phyloP scores from a whole-genome alignment of 64 coral and sea anemone genomes.

The Trachythela sp. region DNA sequence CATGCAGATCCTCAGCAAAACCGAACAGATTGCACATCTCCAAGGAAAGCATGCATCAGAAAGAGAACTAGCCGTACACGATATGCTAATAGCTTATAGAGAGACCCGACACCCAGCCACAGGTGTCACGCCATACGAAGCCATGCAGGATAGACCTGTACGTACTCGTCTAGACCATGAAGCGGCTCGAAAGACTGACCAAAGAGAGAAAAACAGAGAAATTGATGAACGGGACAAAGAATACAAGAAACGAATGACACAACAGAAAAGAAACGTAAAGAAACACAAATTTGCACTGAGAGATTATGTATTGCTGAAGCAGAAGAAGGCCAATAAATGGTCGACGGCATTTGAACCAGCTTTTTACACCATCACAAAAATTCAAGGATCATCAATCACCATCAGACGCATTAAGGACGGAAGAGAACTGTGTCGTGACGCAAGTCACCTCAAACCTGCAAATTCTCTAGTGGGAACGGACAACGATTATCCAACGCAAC shows the following conservation, averaged over 20 bases:
- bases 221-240: constrained; percentile 11
- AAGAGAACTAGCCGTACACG: constrained; percentile 14
- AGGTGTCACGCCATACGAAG: background rate
- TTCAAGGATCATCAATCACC: constrained; percentile 2
- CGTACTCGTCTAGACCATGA: background rate
- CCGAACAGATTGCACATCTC: constrained; percentile 24
- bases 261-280: constrained; percentile 4
- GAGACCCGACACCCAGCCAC: constrained; percentile 22
- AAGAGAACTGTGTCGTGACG: constrained; percentile 17
- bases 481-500: background rate
- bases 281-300: background rate
- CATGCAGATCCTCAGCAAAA: constrained; percentile 46
- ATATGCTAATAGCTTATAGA: constrained; percentile 47
- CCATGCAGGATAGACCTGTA: background rate
- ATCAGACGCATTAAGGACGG: background rate
- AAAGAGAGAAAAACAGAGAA: no score
- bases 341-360: constrained; percentile 24
- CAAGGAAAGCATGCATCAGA: constrained; percentile 17
- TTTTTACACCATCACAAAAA: constrained; percentile 8
- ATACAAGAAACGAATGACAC: background rate
- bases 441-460: constrained; percentile 29
- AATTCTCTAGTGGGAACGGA: background rate
- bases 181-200: background rate
- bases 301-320: background rate
- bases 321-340: constrained; percentile 10